Percentiles rank a stretch among this genome's conserved stretches.
These are phyloP conservation scores for Muntiacus muntjak DNA, from an alignment of 2,113 vertebrate species.

Conservation along the genomic window DNA sequence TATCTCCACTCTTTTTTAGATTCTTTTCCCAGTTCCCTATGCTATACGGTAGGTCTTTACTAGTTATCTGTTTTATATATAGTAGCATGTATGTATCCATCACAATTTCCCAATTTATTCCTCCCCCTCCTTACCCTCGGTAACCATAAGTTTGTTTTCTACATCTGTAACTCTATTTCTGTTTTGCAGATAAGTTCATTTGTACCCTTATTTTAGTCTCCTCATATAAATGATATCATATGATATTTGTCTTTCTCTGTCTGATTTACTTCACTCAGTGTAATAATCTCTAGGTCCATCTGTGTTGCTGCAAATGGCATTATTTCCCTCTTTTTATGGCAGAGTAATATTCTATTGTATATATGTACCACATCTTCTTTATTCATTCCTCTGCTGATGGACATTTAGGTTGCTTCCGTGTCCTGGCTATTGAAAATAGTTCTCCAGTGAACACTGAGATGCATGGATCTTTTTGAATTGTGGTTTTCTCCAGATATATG, in stretches of 20 bases:
- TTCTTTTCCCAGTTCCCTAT: neutral
- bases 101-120: neutral
- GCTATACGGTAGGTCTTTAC: neutral
- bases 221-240: neutral
- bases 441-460: neutral
- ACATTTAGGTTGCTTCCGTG: neutral
- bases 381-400: neutral
- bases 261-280: neutral
- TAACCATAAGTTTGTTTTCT: neutral
- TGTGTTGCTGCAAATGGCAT: neutral
- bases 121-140: neutral
- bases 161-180: neutral
- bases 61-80: neutral
- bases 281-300: neutral
- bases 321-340: neutral
- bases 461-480: neutral
- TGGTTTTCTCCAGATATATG: neutral
- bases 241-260: neutral
- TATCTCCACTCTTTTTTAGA: neutral
- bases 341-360: neutral
- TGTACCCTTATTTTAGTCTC: neutral
- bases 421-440: neutral
- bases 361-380: neutral
- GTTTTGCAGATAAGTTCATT: neutral
- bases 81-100: neutral